Evolutionary conservation across 2,113 vertebrate genomes (phyloP).

Genomic region (Cepphus grylle): DNA sequence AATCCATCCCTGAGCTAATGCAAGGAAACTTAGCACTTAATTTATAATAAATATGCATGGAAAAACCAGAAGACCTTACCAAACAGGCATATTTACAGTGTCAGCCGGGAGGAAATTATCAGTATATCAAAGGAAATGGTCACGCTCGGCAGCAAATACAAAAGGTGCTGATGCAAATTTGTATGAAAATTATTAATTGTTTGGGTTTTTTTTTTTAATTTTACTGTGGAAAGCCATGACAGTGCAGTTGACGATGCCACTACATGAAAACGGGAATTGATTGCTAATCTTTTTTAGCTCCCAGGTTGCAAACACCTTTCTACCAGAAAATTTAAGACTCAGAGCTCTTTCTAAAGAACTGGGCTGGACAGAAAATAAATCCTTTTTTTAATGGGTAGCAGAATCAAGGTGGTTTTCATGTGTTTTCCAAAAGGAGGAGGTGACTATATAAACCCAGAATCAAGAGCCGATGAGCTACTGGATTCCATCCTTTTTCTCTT

Average conservation of each 20-base stretch:
- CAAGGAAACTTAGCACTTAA: conserved; percentile 39
- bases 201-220: background rate
- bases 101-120: background rate
- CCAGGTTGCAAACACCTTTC: background rate
- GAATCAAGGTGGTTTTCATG: background rate
- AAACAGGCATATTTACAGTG: background rate
- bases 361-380: background rate
- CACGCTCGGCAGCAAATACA: background rate
- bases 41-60: conserved; percentile 56
- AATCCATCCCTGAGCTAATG: conserved; percentile 31
- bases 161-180: background rate
- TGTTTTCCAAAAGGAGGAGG: background rate
- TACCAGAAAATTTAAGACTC: background rate
- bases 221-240: background rate
- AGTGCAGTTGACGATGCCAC: background rate
- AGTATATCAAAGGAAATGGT: background rate
- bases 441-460: background rate
- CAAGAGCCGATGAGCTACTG: background rate
- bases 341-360: background rate
- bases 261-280: background rate
- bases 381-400: background rate
- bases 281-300: background rate
- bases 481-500: background rate
- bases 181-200: background rate
- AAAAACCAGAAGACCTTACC: background rate